Evolutionary conservation across 2,888 invertebrate genomes (phyloP).

Genomic region (Drosophila glabriapex): DNA sequence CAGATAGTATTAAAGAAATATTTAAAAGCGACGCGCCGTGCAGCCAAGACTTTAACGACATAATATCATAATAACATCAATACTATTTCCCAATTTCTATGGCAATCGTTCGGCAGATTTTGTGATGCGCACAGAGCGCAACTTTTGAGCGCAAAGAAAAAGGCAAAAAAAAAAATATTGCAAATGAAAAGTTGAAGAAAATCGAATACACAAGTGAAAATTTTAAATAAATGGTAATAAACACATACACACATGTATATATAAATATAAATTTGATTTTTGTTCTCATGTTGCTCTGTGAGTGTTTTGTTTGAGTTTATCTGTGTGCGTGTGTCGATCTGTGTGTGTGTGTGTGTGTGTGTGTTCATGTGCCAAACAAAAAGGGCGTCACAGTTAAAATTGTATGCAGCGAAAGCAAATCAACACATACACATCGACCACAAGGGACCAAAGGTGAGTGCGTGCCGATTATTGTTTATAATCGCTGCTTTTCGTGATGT

Average conservation of each 20-base stretch:
- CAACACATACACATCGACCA: slow-evolving; percentile 36
- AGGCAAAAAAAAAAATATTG: slow-evolving; percentile 31
- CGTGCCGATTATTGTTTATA: slow-evolving; percentile 74
- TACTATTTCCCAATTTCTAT: slow-evolving; percentile 7
- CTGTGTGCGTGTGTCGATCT: slow-evolving; percentile 6
- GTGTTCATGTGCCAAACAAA: slow-evolving; percentile 63
- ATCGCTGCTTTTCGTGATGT: slow-evolving; percentile 38
- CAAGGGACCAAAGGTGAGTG: slow-evolving; percentile 67
- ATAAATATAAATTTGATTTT: slow-evolving; percentile 27
- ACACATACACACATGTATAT: slow-evolving; percentile 18
- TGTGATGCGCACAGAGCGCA: slow-evolving; percentile 64
- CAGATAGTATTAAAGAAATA: slow-evolving; percentile 12
- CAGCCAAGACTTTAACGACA: neutral
- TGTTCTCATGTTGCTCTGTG: slow-evolving; percentile 15
- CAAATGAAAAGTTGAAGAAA: slow-evolving; percentile 49
- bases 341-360: slow-evolving; percentile 18
- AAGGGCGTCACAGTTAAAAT: slow-evolving; percentile 75
- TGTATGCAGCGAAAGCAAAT: slow-evolving; percentile 59
- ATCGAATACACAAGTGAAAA: slow-evolving; percentile 58
- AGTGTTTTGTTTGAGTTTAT: slow-evolving; percentile 12
- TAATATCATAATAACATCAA: slow-evolving; percentile 1
- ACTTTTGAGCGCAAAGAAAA: slow-evolving; percentile 46
- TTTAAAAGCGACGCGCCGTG: slow-evolving; percentile 22
- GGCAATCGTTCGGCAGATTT: slow-evolving; percentile 42
- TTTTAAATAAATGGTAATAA: slow-evolving; percentile 50